Evolutionary conservation across 2,113 vertebrate species (phyloP).

Genomic region (Tragelaphus scriptus): DNA sequence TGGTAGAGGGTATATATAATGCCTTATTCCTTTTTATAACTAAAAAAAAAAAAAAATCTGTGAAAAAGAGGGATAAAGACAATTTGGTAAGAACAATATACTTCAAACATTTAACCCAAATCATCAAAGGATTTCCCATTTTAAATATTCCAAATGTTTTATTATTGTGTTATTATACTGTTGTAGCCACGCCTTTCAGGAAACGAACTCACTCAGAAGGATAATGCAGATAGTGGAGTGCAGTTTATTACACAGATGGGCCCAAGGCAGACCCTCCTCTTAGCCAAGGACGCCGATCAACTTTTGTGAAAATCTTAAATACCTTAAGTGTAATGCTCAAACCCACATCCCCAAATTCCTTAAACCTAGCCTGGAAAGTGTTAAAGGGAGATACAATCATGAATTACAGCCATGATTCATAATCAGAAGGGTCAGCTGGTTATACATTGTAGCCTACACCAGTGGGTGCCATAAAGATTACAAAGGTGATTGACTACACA

Average conservation of each 20-base stretch:
- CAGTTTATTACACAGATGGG: neutral
- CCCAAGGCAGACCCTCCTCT: neutral
- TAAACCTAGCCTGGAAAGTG: neutral
- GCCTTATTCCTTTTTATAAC: neutral
- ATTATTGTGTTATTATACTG: neutral
- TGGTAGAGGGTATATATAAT: neutral
- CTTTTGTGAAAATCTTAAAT: neutral
- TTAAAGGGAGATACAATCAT: neutral
- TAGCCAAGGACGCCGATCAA: neutral
- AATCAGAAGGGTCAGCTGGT: neutral
- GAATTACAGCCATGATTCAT: neutral
- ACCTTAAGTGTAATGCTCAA: neutral
- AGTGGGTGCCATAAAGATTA: neutral
- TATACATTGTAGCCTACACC: neutral
- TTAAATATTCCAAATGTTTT: neutral
- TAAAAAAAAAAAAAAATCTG: neutral
- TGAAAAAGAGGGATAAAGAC: neutral
- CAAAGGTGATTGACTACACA: neutral
- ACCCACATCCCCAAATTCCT: neutral
- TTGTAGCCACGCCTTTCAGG: neutral
- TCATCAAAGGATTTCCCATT: neutral
- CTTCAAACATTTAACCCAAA: constrained; percentile 27
- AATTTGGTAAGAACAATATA: neutral
- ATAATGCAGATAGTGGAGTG: neutral
- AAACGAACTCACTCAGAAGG: neutral